These are phyloP conservation scores for Lepus americanus DNA, from an alignment of 2,113 vertebrate genomes.

Conservation along the genomic window DNA sequence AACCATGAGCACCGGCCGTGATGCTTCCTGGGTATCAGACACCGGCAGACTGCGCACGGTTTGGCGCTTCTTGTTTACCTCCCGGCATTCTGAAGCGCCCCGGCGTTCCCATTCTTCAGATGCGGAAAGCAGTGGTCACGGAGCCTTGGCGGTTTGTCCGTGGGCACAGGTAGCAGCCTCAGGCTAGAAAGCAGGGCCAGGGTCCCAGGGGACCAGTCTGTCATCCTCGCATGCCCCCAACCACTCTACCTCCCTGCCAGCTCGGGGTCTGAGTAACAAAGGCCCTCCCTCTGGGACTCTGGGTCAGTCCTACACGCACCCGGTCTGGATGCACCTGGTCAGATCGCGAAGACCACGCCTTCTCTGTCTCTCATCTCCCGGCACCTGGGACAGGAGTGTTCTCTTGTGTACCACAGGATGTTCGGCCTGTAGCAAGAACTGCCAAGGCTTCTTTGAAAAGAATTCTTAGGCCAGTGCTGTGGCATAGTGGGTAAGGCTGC, in stretches of 20 bases:
- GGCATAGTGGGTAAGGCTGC: no score
- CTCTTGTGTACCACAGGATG: neutral
- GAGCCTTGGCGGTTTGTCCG: neutral
- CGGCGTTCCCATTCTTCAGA: neutral
- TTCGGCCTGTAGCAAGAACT: no score
- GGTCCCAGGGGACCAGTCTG: no score
- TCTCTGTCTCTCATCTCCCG: neutral
- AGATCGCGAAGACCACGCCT: neutral
- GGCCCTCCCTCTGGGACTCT: neutral
- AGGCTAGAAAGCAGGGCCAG: neutral
- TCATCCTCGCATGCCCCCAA: neutral
- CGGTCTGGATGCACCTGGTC: neutral
- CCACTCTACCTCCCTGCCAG: fast-evolving
- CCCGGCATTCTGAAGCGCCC: neutral
- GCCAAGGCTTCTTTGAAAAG: no score
- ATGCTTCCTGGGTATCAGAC: no score
- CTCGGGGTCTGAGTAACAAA: neutral
- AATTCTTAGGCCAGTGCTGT: no score
- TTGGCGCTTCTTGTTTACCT: neutral
- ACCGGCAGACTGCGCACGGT: neutral
- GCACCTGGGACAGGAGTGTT: neutral
- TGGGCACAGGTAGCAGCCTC: neutral
- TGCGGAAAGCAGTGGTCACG: neutral
- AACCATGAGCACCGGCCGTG: neutral
- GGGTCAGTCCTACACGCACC: neutral